Percentiles rank a stretch among this genome's conserved stretches.
These are phyloP conservation scores for Quadroppia sp. DNA, from an alignment of 2,888 invertebrate genomes.

Conservation along the genomic window DNA sequence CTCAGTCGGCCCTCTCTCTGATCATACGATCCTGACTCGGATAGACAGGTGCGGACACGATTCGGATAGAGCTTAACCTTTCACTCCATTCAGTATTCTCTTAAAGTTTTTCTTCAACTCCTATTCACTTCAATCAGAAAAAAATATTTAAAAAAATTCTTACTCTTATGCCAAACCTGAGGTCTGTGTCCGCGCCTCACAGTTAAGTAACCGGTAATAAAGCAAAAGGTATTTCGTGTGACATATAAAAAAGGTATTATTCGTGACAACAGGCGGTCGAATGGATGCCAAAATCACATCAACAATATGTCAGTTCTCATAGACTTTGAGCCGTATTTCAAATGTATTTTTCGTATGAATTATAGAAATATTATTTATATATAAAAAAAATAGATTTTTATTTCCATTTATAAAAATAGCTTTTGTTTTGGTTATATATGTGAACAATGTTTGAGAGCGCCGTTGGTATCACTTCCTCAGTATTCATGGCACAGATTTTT, in stretches of 20 bases:
- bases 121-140: neutral
- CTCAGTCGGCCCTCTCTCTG: conserved; percentile 11
- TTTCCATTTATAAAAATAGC: neutral
- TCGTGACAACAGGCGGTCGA: conserved; percentile 26
- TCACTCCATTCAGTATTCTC: conserved; percentile 1
- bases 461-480: neutral
- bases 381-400: neutral
- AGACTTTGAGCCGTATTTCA: neutral
- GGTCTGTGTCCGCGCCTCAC: neutral
- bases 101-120: neutral
- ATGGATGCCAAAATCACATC: neutral
- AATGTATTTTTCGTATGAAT: conserved; percentile 17
- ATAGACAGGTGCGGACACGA: conserved; percentile 32
- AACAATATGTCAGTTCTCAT: conserved; percentile 28
- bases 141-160: neutral
- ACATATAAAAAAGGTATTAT: conserved; percentile 22
- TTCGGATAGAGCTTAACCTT: conserved; percentile 6
- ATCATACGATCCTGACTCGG: neutral
- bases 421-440: neutral
- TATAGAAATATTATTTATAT: neutral
- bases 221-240: neutral
- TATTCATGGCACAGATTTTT: conserved; percentile 28
- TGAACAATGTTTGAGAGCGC: neutral
- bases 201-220: conserved; percentile 18
- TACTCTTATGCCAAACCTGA: neutral